Conservation (phyloP, 2,113 vertebrate species). For the Carassius carassius region DNA sequence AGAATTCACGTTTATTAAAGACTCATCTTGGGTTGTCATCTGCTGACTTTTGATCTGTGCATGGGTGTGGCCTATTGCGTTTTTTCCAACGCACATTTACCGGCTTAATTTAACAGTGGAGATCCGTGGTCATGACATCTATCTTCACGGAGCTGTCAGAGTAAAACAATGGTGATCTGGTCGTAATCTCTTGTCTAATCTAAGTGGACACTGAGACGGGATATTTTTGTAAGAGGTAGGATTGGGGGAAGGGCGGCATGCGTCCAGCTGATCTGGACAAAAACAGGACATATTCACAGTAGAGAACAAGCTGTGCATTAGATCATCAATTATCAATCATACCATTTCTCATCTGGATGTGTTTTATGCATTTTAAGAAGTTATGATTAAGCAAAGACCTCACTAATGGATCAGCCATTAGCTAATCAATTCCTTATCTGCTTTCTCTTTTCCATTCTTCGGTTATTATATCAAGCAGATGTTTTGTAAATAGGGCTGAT, state of each 20-base stretch:
- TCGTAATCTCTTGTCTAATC: conserved; percentile 51
- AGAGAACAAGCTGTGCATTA: not conserved
- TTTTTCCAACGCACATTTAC: not conserved
- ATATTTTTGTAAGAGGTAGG: conserved; percentile 16
- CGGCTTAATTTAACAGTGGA: not conserved
- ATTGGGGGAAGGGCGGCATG: conserved; percentile 36
- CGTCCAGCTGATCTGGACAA: conserved; percentile 18
- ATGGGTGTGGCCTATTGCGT: conserved; percentile 9
- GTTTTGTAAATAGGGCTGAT: conserved; percentile 49
- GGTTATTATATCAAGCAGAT: conserved; percentile 6
- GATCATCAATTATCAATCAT: not conserved
- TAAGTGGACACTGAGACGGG: conserved; percentile 36
- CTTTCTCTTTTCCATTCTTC: not conserved
- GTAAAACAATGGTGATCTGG: conserved; percentile 29
- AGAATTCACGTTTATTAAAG: not conserved
- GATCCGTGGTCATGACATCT: not conserved
- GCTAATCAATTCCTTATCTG: not conserved
- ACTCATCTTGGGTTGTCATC: not conserved
- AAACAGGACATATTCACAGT: conserved; percentile 12
- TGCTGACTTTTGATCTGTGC: conserved; percentile 20
- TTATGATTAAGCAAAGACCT: not conserved
- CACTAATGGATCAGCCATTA: conserved; percentile 35
- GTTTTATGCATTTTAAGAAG: not conserved
- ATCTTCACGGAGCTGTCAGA: not conserved
- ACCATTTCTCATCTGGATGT: conserved; percentile 5